Conservation (phyloP, 1,140 invertebrate genomes). For the Stegodyphus mimosarum region DNA sequence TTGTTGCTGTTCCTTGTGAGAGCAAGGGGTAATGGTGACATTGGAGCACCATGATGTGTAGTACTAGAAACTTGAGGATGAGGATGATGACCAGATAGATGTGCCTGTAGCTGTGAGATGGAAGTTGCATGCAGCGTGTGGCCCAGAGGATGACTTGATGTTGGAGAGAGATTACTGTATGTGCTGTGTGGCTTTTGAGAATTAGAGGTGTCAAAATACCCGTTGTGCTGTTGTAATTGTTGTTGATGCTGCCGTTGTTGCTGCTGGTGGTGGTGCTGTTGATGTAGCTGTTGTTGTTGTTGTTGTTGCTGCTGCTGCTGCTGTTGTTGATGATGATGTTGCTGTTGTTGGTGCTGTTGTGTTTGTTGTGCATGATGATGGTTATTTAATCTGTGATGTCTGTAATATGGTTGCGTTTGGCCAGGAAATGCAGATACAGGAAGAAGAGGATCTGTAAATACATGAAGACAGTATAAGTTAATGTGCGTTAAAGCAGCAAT, state of each 20-base stretch:
- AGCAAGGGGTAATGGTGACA: conserved; percentile 43
- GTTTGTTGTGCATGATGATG: conserved; percentile 28
- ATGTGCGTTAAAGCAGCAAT: too few species aligned
- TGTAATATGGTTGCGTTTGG: conserved; percentile 52
- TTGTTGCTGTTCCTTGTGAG: conserved; percentile 45
- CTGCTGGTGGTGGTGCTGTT: neutral
- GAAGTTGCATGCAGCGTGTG: conserved; percentile 40
- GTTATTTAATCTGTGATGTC: conserved; percentile 44
- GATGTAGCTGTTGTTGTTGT: conserved; percentile 12
- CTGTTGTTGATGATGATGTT: conserved; percentile 41
- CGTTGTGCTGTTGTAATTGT: conserved; percentile 11
- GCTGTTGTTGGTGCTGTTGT: conserved; percentile 26
- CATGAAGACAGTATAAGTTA: neutral
- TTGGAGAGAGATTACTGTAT: conserved; percentile 46
- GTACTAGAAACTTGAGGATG: conserved; percentile 37
- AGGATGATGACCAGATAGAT: conserved; percentile 54
- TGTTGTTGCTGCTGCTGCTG: conserved; percentile 42
- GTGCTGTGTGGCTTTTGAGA: conserved; percentile 42
- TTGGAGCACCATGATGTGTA: conserved; percentile 42
- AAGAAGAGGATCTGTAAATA: conserved; percentile 26
- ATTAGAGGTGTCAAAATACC: conserved; percentile 40
- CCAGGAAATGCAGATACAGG: conserved; percentile 47
- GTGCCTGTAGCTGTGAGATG: conserved; percentile 53
- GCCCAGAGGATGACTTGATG: conserved; percentile 38
- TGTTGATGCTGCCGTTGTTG: conserved; percentile 36